These are phyloP conservation scores for Microtus pennsylvanicus DNA, from an alignment of 2,113 vertebrate species.

Conservation along the genomic window DNA sequence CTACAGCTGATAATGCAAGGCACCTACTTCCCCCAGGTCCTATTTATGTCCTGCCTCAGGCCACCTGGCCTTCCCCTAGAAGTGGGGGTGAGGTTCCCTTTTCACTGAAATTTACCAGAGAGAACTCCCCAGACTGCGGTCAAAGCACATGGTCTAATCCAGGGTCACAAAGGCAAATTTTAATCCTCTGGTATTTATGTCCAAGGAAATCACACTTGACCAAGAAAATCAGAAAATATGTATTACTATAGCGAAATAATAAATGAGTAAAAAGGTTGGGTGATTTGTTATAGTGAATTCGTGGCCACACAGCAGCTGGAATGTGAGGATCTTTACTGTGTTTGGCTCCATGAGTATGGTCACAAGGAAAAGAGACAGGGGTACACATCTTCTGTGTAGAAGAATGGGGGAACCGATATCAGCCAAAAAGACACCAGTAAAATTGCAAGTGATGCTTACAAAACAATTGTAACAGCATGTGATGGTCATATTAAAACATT, in stretches of 20 bases:
- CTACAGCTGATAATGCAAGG: fast-evolving
- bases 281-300: not conserved
- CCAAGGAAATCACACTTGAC: not conserved
- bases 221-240: not conserved
- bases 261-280: not conserved
- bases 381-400: not conserved
- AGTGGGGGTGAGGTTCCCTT: not conserved
- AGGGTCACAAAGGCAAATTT: not conserved
- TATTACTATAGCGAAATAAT: not conserved
- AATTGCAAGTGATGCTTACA: slow-evolving; percentile 8
- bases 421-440: not conserved
- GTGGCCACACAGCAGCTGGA: not conserved
- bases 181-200: not conserved
- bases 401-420: not conserved
- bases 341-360: not conserved
- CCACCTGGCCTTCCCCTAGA: not conserved
- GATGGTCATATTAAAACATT: not conserved
- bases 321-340: fast-evolving
- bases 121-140: not conserved
- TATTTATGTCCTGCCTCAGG: not conserved
- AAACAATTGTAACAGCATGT: not conserved
- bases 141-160: not conserved
- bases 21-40: not conserved
- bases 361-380: not conserved
- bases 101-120: not conserved